Base-by-base conservation (phyloP, 2,113 vertebrate species). In the Bucco capensis region DNA sequence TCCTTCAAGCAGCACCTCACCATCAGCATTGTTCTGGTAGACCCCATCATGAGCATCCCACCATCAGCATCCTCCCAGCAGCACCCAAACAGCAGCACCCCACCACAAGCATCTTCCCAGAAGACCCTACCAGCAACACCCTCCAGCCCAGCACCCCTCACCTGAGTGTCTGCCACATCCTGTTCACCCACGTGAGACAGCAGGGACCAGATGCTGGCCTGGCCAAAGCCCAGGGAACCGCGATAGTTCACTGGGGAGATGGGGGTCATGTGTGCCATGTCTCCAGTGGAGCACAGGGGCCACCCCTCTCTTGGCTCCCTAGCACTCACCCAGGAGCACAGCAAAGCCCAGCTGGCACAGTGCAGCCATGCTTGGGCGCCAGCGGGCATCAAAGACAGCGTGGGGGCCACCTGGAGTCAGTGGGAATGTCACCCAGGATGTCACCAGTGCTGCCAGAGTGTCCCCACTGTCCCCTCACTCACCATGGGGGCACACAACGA, bases 91-190 rank as follows among this genome's bases (percentile, higher is more conserved):
- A 56, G 19, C 18, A 57, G 54, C 54, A 42, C 38, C 42, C 40
- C 30, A n/a, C 21, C 19, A 65, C 15, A 21, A 58, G 11, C n/a
- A 56, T 21, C 17, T 19, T n/a, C 17, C 27, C 37, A 40, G 13
- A 14, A 33, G 53, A 40, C 12, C 25, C 27, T 10, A 5, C 37
- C 18, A 28, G 25, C 37, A 62, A 37, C 37, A 62, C 37, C 60
- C n/a, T 49, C 25, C 25, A 46, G 35, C 50, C 40, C 83, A 53
- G 51, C 1, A 1, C 15, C 10, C 23, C 71, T 75, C 93, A 98
- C 98, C 98, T 98, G 98, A 19, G 98, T 98, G 75, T 99, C 98
- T 25, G 95, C 97, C 37, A 98, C 98, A 8, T 98, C 98, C 94
- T 98, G 98, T 71, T 88, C 95, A 50, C 98, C 98, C 27, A 98